These are phyloP conservation scores for Corythornis madagascariensis DNA, from an alignment of 2,113 vertebrate genomes.

Conservation along the genomic window DNA sequence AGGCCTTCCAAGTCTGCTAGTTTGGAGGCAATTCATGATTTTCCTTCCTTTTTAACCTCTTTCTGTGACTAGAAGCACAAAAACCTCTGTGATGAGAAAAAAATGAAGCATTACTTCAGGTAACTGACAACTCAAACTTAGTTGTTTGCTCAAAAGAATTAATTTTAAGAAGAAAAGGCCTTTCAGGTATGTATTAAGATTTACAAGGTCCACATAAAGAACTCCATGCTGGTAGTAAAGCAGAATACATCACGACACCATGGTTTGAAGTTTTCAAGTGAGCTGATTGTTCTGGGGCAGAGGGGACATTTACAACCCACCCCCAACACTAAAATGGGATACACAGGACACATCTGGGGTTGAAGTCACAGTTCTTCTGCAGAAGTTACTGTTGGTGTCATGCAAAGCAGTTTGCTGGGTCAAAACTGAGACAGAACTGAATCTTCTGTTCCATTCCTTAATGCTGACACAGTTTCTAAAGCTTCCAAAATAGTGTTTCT, in stretches of 20 bases:
- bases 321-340: background rate
- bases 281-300: background rate
- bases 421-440: background rate
- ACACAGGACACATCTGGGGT: background rate
- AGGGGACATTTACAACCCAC: background rate
- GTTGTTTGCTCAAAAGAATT: background rate
- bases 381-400: background rate
- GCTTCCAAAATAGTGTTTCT: background rate
- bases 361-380: background rate
- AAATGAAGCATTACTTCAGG: background rate
- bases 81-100: background rate
- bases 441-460: background rate
- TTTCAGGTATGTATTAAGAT: background rate
- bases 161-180: background rate
- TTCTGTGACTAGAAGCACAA: background rate
- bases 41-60: background rate
- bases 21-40: background rate
- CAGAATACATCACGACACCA: background rate
- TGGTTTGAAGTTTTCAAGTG: background rate
- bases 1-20: slow-evolving; percentile 8
- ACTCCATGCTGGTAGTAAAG: background rate
- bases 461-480: slow-evolving; percentile 10
- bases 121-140: background rate
- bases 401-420: background rate
- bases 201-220: background rate